Evolutionary conservation across 2,113 vertebrate genomes (phyloP).

Genomic region (Misgurnus anguillicaudatus): DNA sequence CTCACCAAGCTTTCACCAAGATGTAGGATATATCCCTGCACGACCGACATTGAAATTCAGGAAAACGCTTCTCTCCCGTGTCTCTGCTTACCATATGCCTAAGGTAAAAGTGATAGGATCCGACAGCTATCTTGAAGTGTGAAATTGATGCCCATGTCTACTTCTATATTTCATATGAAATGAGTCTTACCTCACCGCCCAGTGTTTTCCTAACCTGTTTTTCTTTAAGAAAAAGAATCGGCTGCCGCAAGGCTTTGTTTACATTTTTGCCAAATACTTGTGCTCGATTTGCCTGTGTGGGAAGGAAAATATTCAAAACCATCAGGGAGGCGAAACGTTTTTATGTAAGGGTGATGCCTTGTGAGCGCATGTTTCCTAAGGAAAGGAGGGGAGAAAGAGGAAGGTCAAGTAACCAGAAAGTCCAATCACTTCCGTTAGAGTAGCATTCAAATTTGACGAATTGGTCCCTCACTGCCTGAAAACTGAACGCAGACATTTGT

Average conservation of each 20-base stretch:
- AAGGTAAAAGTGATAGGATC: not conserved
- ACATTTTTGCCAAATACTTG: slow-evolving; percentile 13
- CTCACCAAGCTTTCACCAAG: slow-evolving; percentile 64
- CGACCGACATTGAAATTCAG: slow-evolving; percentile 25
- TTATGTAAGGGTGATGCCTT: slow-evolving; percentile 6
- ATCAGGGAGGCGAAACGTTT: slow-evolving; percentile 3
- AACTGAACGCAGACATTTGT: slow-evolving; percentile 4
- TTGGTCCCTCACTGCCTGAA: not conserved
- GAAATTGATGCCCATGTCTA: not conserved
- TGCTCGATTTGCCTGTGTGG: slow-evolving; percentile 6
- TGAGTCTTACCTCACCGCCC: not conserved
- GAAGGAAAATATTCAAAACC: slow-evolving; percentile 36
- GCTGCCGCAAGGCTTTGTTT: slow-evolving; percentile 19
- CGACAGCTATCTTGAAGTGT: not conserved
- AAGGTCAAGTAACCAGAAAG: slow-evolving; percentile 15
- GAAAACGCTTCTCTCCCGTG: slow-evolving; percentile 3
- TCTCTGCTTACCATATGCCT: slow-evolving; percentile 25
- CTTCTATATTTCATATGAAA: too few relatives aligned
- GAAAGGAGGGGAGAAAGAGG: slow-evolving; percentile 23
- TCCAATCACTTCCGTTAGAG: slow-evolving; percentile 30
- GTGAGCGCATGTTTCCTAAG: slow-evolving; percentile 33
- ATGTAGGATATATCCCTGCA: slow-evolving; percentile 47
- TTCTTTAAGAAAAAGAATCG: not conserved
- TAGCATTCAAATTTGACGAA: slow-evolving; percentile 23
- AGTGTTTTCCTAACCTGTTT: not conserved